phyloP scores from a whole-genome alignment of 2,888 invertebrate species.

The Eutolmus rufibarbis region DNA sequence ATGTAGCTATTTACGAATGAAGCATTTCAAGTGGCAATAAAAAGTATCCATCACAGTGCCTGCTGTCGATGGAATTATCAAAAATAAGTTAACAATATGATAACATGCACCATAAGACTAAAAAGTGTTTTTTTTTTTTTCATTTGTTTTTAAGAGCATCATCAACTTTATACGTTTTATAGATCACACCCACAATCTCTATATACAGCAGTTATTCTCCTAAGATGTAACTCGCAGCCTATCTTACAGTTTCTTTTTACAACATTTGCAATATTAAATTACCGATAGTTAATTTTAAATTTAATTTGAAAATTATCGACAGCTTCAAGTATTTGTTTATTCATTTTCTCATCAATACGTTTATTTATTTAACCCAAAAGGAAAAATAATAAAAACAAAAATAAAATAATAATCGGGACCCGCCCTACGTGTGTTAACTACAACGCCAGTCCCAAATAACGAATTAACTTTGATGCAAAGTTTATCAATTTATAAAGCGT shows the following conservation, averaged over 20 bases:
- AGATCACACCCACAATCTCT: neutral
- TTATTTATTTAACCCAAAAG: neutral
- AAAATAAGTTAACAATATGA: conserved; percentile 25
- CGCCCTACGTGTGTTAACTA: neutral
- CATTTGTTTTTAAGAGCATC: neutral
- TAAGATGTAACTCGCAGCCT: neutral
- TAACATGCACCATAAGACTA: conserved; percentile 23
- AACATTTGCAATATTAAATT: neutral
- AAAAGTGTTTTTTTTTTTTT: neutral
- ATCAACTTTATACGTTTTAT: neutral
- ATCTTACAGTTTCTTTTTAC: neutral
- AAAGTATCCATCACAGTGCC: conserved; percentile 7
- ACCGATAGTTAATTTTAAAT: neutral
- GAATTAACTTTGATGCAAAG: conserved; percentile 30
- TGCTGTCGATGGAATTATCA: conserved; percentile 30
- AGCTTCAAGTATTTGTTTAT: neutral
- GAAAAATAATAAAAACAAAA: neutral
- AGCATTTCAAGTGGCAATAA: conserved; percentile 3
- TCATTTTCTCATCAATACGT: neutral
- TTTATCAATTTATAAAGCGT: conserved; percentile 1
- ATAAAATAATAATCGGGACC: neutral
- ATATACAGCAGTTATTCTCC: neutral
- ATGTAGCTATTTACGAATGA: neutral
- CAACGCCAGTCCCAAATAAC: neutral
- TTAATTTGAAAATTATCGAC: neutral